A percentile compares a stretch with the other conserved stretches of the same genome.
phyloP scores from a whole-genome alignment of 2,797 vertebrate species.

The Sebastes matsubarae region DNA sequence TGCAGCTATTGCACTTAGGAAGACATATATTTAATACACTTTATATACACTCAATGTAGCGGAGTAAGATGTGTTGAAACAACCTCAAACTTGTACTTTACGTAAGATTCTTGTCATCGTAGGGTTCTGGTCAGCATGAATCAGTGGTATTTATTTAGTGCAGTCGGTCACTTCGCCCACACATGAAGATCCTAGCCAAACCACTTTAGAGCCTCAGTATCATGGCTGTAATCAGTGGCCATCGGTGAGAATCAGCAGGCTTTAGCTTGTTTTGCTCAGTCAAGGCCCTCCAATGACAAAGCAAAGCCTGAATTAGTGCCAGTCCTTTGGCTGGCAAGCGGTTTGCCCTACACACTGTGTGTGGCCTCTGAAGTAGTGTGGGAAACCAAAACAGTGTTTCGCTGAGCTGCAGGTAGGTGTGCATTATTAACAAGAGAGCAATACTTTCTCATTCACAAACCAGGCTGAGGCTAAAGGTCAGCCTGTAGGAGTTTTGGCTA shows the following conservation, averaged over 20 bases:
- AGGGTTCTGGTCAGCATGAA: background rate
- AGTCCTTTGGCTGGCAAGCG: constrained; percentile 36
- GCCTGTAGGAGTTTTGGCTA: background rate
- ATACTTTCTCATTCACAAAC: background rate
- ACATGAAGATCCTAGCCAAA: constrained; percentile 31
- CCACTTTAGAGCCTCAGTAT: constrained; percentile 27
- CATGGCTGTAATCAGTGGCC: constrained; percentile 43
- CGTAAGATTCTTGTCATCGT: background rate
- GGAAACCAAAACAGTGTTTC: constrained; percentile 26
- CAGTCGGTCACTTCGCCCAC: constrained; percentile 30
- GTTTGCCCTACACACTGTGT: constrained; percentile 37
- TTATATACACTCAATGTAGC: background rate
- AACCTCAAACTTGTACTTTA: background rate
- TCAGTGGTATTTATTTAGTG: constrained; percentile 8
- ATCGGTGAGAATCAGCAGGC: constrained; percentile 46
- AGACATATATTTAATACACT: background rate
- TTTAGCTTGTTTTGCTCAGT: constrained; percentile 53
- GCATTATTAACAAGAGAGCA: background rate
- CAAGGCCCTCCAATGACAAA: constrained; percentile 60
- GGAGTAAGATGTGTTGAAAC: background rate
- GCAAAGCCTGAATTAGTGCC: constrained; percentile 63
- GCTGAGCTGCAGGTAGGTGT: constrained; percentile 14
- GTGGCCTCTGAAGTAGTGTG: constrained; percentile 41
- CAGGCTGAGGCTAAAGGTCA: constrained; percentile 10
- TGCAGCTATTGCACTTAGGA: background rate